phyloP scores from a whole-genome alignment of 1,140 invertebrate species.

The Ylistrum balloti region DNA sequence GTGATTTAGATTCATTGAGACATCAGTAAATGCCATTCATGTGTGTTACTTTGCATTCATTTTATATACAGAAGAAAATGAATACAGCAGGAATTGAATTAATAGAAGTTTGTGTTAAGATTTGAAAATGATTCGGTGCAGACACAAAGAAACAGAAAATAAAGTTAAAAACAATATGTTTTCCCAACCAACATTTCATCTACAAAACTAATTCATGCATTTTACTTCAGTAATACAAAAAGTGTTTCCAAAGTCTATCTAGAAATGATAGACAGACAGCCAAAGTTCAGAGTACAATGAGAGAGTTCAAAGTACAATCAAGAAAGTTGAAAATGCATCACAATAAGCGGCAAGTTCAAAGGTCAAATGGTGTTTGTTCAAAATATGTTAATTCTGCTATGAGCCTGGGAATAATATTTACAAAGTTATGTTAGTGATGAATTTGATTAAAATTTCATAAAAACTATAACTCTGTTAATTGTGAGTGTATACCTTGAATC shows the following conservation, averaged over 20 bases:
- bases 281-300: background rate
- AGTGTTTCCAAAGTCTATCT: too few species aligned
- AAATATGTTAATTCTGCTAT: background rate
- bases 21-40: too few species aligned
- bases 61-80: too few species aligned
- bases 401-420: background rate
- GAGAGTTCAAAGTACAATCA: background rate
- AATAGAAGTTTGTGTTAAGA: too few species aligned
- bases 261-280: background rate
- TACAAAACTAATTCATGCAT: background rate
- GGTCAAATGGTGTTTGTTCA: background rate
- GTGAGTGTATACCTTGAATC: background rate
- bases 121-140: too few species aligned
- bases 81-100: too few species aligned
- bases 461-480: background rate
- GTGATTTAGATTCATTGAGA: too few species aligned
- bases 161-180: too few species aligned
- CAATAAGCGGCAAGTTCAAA: background rate
- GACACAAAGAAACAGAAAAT: too few species aligned
- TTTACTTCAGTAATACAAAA: background rate
- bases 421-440: background rate
- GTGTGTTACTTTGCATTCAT: too few species aligned
- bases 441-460: background rate
- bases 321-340: background rate
- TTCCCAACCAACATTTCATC: too few species aligned